A percentile compares a stretch with the other conserved stretches of the same genome.
Evolutionary conservation across 2,113 vertebrate genomes (phyloP).

Genomic region (Ibidorhyncha struthersii): DNA sequence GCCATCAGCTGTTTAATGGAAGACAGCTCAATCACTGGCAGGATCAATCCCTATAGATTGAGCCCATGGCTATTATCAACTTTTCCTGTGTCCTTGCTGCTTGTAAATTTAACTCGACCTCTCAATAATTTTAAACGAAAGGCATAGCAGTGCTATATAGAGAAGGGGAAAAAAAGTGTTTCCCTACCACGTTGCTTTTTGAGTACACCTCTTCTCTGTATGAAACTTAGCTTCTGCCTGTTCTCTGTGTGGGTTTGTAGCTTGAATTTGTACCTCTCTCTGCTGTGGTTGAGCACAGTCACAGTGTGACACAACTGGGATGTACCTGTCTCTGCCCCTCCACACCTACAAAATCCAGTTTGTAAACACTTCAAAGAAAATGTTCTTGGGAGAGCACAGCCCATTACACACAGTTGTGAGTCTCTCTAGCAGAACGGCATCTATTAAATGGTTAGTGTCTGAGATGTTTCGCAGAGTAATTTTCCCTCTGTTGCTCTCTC

Average conservation of each 20-base stretch:
- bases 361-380: not conserved
- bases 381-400: not conserved
- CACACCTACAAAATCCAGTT: not conserved
- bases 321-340: not conserved
- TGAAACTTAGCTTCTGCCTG: not conserved
- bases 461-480: not conserved
- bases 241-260: accelerated
- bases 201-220: not conserved
- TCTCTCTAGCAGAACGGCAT: not conserved
- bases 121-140: not conserved
- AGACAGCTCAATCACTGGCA: constrained; percentile 5
- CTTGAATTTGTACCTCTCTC: not conserved
- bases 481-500: not conserved
- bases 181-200: not conserved
- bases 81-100: constrained; percentile 11
- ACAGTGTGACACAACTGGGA: accelerated
- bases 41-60: constrained; percentile 17
- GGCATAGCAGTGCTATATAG: not conserved
- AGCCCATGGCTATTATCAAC: constrained; percentile 41
- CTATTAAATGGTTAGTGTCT: not conserved
- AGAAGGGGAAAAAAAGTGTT: not conserved
- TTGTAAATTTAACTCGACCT: not conserved
- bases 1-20: not conserved
- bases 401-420: not conserved
- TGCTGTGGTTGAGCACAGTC: not conserved